Evolutionary conservation across 1,140 invertebrate genomes (phyloP).

Genomic region (Drosophila carrolli): DNA sequence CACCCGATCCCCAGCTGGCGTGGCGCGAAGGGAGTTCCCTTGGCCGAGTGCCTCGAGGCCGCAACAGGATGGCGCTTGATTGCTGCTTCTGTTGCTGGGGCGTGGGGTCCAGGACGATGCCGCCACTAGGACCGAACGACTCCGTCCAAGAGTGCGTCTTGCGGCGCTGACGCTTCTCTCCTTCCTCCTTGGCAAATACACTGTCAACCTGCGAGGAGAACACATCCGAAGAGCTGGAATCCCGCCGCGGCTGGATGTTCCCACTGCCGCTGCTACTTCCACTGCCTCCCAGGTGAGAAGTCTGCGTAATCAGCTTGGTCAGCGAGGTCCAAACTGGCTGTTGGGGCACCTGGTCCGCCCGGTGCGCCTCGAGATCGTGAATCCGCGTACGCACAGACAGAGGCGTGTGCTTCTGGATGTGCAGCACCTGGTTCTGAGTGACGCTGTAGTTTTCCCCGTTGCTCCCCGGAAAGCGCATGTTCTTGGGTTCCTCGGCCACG

Average conservation of each 20-base stretch:
- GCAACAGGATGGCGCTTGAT: slow-evolving; percentile 37
- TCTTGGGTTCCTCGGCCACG: slow-evolving; percentile 87
- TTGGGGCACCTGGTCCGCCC: slow-evolving; percentile 42
- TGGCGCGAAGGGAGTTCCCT: slow-evolving; percentile 89
- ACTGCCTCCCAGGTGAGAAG: slow-evolving; percentile 48
- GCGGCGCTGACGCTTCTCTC: slow-evolving; percentile 65
- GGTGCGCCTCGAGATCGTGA: slow-evolving; percentile 77
- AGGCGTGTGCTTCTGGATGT: slow-evolving; percentile 87
- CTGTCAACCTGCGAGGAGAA: slow-evolving; percentile 90
- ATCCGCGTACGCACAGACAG: slow-evolving; percentile 77
- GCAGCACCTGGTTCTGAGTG: slow-evolving; percentile 94
- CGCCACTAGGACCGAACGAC: slow-evolving; percentile 79
- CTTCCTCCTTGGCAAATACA: slow-evolving; percentile 89
- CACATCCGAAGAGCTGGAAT: slow-evolving; percentile 85
- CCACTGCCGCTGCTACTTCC: slow-evolving; percentile 4
- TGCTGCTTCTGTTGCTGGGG: slow-evolving; percentile 41
- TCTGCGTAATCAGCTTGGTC: slow-evolving; percentile 84
- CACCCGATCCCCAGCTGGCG: slow-evolving; percentile 92
- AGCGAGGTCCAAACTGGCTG: slow-evolving; percentile 86
- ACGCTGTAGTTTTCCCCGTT: slow-evolving; percentile 94
- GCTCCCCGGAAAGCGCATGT: slow-evolving; percentile 92
- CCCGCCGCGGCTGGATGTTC: slow-evolving; percentile 26
- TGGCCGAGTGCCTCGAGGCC: slow-evolving; percentile 76
- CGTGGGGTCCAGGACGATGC: slow-evolving; percentile 85
- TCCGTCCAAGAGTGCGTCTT: slow-evolving; percentile 83